phyloP scores from a whole-genome alignment of 2,113 vertebrate species.

The Podarcis raffonei region DNA sequence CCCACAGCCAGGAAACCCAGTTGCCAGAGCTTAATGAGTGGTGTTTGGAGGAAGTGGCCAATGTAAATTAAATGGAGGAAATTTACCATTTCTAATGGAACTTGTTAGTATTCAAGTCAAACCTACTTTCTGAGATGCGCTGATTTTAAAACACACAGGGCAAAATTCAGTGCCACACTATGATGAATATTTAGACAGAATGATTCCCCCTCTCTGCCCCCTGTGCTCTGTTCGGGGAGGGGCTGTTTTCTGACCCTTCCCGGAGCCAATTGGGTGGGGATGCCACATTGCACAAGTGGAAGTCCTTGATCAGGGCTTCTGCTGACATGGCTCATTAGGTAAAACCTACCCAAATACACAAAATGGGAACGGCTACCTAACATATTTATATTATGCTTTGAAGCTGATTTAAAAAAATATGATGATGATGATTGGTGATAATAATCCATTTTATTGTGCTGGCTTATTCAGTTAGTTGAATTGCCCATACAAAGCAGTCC shows the following conservation, averaged over 20 bases:
- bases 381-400: not conserved
- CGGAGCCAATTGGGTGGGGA: too few relatives aligned
- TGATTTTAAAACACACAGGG: slow-evolving; percentile 4
- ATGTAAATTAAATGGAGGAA: slow-evolving; percentile 35
- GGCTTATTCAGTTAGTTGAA: not conserved
- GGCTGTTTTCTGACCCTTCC: too few relatives aligned
- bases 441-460: not conserved
- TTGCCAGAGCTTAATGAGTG: slow-evolving; percentile 40
- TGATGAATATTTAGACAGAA: too few relatives aligned
- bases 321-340: too few relatives aligned
- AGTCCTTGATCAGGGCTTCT: too few relatives aligned
- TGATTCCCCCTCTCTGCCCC: too few relatives aligned
- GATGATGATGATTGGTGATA: too few relatives aligned
- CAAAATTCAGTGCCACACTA: too few relatives aligned
- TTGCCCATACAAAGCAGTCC: not conserved
- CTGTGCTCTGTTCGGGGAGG: too few relatives aligned
- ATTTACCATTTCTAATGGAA: slow-evolving; percentile 39
- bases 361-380: not conserved
- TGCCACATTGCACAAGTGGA: too few relatives aligned
- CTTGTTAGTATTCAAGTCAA: slow-evolving; percentile 37
- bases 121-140: not conserved
- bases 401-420: too few relatives aligned
- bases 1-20: slow-evolving; percentile 3
- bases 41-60: not conserved
- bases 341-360: not conserved